Conservation (phyloP, 1,140 invertebrate species). For the Triops cancriformis region DNA sequence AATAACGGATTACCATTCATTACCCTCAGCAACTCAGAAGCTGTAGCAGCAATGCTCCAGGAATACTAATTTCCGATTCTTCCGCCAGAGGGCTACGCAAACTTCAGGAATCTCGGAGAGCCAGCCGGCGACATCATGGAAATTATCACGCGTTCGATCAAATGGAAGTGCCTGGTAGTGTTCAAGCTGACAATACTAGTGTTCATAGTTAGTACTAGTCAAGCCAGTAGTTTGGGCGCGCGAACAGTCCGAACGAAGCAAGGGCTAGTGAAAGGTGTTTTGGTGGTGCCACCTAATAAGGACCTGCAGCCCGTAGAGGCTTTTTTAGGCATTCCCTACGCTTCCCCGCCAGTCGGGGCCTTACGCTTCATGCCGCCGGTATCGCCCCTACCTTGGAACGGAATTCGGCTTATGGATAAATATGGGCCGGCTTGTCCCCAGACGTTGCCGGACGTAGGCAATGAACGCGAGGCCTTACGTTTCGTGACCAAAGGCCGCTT, state of each 20-base stretch:
- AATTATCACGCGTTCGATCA: no score
- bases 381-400: slow-evolving; percentile 34
- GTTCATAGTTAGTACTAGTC: background rate
- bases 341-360: slow-evolving; percentile 46
- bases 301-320: slow-evolving; percentile 65
- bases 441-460: slow-evolving; percentile 36
- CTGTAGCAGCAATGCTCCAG: no score
- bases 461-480: slow-evolving; percentile 35
- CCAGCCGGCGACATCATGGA: no score
- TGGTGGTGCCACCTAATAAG: slow-evolving; percentile 62
- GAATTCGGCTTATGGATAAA: slow-evolving; percentile 29
- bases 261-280: slow-evolving; percentile 58
- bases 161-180: background rate
- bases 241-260: slow-evolving; percentile 32
- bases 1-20: no score
- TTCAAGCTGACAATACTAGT: background rate
- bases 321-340: slow-evolving; percentile 52
- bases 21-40: no score
- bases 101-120: no score
- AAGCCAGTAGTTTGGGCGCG: slow-evolving; percentile 1
- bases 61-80: no score
- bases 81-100: no score
- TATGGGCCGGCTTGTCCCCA: slow-evolving; percentile 33
- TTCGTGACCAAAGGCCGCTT: slow-evolving; percentile 49
- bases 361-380: slow-evolving; percentile 49